Base-by-base conservation (phyloP, 2,888 invertebrate genomes). In the Apocheima hispidaria region DNA sequence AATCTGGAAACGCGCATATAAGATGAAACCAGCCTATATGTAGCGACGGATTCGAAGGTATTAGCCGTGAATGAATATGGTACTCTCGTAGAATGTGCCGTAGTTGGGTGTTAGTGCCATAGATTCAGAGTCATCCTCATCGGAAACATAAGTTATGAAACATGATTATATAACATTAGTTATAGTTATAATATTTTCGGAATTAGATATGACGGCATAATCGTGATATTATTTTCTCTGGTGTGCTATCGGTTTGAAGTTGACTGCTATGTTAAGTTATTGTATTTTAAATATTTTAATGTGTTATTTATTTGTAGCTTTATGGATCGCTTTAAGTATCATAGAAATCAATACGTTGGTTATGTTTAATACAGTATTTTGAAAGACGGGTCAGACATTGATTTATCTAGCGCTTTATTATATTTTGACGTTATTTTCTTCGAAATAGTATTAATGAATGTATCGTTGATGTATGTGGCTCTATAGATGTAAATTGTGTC, bases 1-100 rank as follows among this genome's bases (percentile, higher is more conserved):
- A 88, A 98, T 99, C 77, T 99, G 98, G 99, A 98, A 98, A 88
- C 94, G 97, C 71, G 98, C 98, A 6, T 99, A 98, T 86, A 98
- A 98, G 90, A 96, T 97, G 81, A 97, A 97, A 79, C 96, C 97
- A 1, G 95, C 96, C 79, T 96, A 96, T 79, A 96, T 97, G 96
- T 96, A 96, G 94, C 92, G 87, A 86, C 82, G 75, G 82, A 83
- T 74, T 72, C 81, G 74, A 72, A 87, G 83, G 81, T 91, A 87
- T 78, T 84, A 76, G 78, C 72, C 69, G 73, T 73, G 74, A 70
- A 82, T 79, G 30, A 46, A n/a, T 79, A 78, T 84, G 78, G 81
- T 85, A 83, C 83, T 79, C 77, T 80, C 68, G 75, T 74, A 79
- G 75, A 71, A 69, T 53, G 75, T 81, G 72, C 69, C 64, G 73